Evolutionary conservation across 2,113 vertebrate species (phyloP), one percentile per base, ranked within the genome.

Genomic region (Galemys pyrenaicus): DNA sequence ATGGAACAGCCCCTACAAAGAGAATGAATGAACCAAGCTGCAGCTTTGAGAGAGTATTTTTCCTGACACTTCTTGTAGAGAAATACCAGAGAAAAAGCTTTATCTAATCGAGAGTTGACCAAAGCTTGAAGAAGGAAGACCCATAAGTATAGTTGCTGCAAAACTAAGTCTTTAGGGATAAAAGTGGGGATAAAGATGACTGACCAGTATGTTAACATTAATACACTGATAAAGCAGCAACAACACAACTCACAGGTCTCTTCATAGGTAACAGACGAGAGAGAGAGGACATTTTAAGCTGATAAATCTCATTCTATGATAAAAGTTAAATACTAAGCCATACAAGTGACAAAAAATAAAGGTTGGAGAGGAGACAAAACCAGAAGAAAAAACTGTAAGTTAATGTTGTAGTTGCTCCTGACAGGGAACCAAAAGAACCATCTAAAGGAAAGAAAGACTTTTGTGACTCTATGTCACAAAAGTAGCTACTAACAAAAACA

Each of bases 321-420:
- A 74, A 88, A 91, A 84, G 39, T 51, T 81, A 93, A 91, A 84
- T 11, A 87, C 22, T 51, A 73, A 73, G 60, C 44, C 68, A 80
- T 56, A 60, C 19, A 37, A 60, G 20, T 44, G 15, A 62, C 51
- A 28, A 81, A 94, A 91, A 81, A 39, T 15, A 0, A n/a, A 65
- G 4, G 24, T 26, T 12, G 12, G 35, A 86, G 37, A 77, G n/a
- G 17, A 68, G 19, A 77, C 15, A 41, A 78, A 95, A 91, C 7
- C 60, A 3, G 13, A 82, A 75, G 30, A 77, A 81, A 51, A 80
- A 94, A 92, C 56, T 60, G 20, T 24, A 95, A 68, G 58, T 37
- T 62, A 83, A 83, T 70, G 68, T 70, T 32, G 62, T n/a, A 92
- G 35, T 19, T 62, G 64, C 16, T 19, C 44, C 64, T 7, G 24